Evolutionary conservation across 2,113 vertebrate genomes (phyloP).

Genomic region (Perognathus longimembris): DNA sequence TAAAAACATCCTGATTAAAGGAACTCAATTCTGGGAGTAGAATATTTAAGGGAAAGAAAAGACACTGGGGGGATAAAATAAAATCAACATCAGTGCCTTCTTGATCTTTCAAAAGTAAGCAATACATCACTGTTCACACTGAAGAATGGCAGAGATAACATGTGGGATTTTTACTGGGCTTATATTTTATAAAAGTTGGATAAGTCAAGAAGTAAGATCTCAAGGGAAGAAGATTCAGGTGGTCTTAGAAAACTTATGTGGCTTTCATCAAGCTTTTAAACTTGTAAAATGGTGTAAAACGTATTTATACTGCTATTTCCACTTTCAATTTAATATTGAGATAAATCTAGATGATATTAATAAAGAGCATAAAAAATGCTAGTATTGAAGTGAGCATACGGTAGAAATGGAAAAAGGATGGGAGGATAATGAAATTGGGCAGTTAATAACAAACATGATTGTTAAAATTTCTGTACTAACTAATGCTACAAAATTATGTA

Average conservation of each 20-base stretch:
- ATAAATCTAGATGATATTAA: conserved; percentile 42
- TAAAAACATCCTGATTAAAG: conserved; percentile 42
- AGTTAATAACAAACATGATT: conserved; percentile 69
- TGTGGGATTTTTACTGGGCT: background rate
- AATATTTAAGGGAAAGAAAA: conserved; percentile 43
- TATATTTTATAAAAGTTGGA: background rate
- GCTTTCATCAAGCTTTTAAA: conserved; percentile 56
- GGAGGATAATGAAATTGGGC: conserved; percentile 28
- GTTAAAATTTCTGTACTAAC: conserved; percentile 53
- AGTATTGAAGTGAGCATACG: conserved; percentile 48
- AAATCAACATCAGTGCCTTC: background rate
- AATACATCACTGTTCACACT: background rate
- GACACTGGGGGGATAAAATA: background rate
- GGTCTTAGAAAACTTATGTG: conserved; percentile 15
- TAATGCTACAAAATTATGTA: conserved; percentile 39
- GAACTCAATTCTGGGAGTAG: background rate
- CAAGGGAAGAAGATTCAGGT: conserved; percentile 47
- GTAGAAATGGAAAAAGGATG: conserved; percentile 56
- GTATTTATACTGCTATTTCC: conserved; percentile 46
- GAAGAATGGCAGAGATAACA: conserved; percentile 21
- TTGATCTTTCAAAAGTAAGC: conserved; percentile 14
- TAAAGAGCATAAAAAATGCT: conserved; percentile 41
- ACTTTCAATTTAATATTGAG: conserved; percentile 56
- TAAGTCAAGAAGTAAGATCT: background rate
- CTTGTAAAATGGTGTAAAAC: conserved; percentile 30